Percentiles rank a stretch among this genome's conserved stretches.
These are phyloP conservation scores for Taurulus bubalis DNA, from an alignment of 2,113 vertebrate genomes.

Conservation along the genomic window DNA sequence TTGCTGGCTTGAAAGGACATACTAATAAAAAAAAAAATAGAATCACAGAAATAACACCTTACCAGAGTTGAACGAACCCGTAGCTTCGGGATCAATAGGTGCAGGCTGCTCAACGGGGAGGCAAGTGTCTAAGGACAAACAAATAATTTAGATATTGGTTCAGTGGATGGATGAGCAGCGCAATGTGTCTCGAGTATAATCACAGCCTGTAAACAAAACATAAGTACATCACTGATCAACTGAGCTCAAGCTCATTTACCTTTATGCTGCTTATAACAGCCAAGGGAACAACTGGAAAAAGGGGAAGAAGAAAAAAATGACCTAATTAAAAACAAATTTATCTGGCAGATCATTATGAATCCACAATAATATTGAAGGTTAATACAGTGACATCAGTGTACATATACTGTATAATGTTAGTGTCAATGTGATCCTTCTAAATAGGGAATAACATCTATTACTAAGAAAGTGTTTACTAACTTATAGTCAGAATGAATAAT, in stretches of 20 bases:
- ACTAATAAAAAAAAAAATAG: background rate
- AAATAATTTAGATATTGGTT: background rate
- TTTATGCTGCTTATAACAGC: conserved; percentile 85
- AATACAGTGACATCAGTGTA: background rate
- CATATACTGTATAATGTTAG: background rate
- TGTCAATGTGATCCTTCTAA: background rate
- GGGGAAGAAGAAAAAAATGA: background rate
- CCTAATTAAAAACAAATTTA: background rate
- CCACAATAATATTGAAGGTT: background rate
- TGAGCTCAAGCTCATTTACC: conserved; percentile 46
- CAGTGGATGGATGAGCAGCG: background rate
- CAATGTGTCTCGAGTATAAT: background rate
- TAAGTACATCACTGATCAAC: background rate
- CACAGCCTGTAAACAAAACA: background rate
- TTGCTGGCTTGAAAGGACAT: background rate
- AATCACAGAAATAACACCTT: background rate
- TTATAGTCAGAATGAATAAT: background rate
- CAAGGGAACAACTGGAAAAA: conserved; percentile 80
- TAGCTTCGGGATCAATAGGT: conserved; percentile 4
- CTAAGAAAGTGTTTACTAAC: background rate
- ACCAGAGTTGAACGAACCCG: conserved; percentile 40
- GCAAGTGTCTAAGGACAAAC: conserved; percentile 67
- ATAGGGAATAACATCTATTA: background rate
- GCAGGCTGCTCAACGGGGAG: conserved; percentile 48
- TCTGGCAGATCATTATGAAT: background rate